phyloP scores from a whole-genome alignment of 2,797 vertebrate genomes.

The Diplodus sargus region DNA sequence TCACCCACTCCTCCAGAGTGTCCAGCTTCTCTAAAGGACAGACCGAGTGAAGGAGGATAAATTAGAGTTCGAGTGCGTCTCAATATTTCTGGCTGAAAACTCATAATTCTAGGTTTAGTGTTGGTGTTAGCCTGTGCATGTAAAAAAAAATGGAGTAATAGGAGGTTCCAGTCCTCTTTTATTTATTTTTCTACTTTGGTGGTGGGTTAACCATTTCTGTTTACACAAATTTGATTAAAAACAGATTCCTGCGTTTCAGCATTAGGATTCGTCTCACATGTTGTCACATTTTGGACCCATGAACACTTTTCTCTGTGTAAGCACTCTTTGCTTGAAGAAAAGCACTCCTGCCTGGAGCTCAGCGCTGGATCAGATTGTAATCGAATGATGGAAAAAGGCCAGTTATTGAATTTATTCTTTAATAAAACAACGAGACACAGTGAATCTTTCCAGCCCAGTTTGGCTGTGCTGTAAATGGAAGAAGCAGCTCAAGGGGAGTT shows the following conservation, averaged over 20 bases:
- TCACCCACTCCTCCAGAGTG: conserved; percentile 96
- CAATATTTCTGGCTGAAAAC: conserved; percentile 34
- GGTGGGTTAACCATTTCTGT: background rate
- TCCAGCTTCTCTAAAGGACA: conserved; percentile 91
- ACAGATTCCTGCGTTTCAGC: background rate
- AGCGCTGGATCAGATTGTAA: conserved; percentile 27
- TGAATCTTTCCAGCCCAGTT: conserved; percentile 1
- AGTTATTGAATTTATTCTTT: conserved; percentile 38
- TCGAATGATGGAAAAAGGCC: conserved; percentile 31
- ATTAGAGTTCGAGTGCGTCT: conserved; percentile 50
- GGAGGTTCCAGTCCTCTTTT: background rate
- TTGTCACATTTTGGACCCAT: background rate
- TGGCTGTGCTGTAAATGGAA: conserved; percentile 1
- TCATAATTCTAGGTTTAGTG: conserved; percentile 24
- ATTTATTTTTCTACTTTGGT: too few species aligned
- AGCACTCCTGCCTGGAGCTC: background rate
- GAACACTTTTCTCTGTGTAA: conserved; percentile 13
- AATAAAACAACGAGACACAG: conserved; percentile 25
- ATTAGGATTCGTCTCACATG: background rate
- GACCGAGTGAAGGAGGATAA: conserved; percentile 40
- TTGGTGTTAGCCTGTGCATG: background rate
- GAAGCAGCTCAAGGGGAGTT: background rate
- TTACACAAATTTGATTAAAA: background rate
- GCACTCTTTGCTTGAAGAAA: conserved; percentile 17
- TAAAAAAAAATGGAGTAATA: background rate